Conservation (phyloP, 2,113 vertebrate genomes). For the Peromyscus californicus region DNA sequence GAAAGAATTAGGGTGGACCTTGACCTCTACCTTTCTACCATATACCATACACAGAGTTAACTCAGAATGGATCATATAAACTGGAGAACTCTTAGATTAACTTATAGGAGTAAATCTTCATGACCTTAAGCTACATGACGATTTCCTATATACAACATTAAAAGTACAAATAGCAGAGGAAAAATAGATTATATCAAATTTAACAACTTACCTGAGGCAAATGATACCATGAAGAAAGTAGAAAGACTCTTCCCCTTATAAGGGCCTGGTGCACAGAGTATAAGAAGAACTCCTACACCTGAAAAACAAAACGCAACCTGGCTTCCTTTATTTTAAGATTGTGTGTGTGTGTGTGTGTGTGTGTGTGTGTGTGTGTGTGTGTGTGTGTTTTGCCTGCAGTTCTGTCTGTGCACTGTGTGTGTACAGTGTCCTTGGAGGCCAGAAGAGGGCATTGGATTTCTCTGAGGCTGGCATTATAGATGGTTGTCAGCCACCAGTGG, state of each 20-base stretch:
- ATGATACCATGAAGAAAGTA: conserved; percentile 2
- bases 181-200: conserved; percentile 2
- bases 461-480: not conserved
- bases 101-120: conserved; percentile 30
- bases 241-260: not conserved
- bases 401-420: not conserved
- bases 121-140: not conserved
- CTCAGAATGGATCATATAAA: not conserved
- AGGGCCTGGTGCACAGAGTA: not conserved
- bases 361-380: not conserved
- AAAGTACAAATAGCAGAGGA: not conserved
- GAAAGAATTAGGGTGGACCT: not conserved
- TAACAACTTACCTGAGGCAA: not conserved
- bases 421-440: not conserved
- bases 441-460: not conserved
- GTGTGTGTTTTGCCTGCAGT: not conserved
- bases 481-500: not conserved
- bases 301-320: not conserved
- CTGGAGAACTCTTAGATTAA: conserved; percentile 1
- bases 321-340: not conserved
- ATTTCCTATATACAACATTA: not conserved
- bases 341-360: not conserved
- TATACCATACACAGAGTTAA: not conserved
- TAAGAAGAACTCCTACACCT: conserved; percentile 18
- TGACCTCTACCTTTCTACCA: not conserved